Evolutionary conservation across 2,113 vertebrate species (phyloP).

Genomic region (Clarias gariepinus): DNA sequence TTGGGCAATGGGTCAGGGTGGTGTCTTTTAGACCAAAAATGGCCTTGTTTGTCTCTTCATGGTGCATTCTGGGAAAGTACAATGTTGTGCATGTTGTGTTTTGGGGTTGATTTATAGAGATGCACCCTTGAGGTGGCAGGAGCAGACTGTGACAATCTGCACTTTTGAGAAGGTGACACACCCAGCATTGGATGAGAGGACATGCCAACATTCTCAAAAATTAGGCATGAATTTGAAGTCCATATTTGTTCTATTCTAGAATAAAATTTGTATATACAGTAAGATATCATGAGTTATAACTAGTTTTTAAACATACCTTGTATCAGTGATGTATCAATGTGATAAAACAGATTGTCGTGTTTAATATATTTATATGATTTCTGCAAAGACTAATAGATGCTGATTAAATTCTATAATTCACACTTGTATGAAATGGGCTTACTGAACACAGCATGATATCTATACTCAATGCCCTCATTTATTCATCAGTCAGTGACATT

Average conservation of each 20-base stretch:
- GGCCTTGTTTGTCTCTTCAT: constrained; percentile 50
- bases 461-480: background rate
- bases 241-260: background rate
- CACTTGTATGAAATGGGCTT: background rate
- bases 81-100: constrained; percentile 15
- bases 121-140: constrained; percentile 48
- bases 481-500: background rate
- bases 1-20: constrained; percentile 31
- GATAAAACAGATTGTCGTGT: background rate
- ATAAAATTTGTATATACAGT: background rate
- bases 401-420: background rate
- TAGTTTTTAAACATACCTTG: background rate
- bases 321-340: background rate
- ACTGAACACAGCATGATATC: background rate
- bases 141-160: constrained; percentile 57
- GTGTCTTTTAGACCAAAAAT: constrained; percentile 40
- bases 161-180: constrained; percentile 48
- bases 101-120: constrained; percentile 56
- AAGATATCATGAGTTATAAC: background rate
- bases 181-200: constrained; percentile 23
- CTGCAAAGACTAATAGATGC: background rate
- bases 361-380: background rate
- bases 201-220: constrained; percentile 27
- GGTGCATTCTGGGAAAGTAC: constrained; percentile 41
- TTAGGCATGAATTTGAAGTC: background rate